Percentiles rank a stretch among this genome's conserved stretches.
These are phyloP conservation scores for Turnix velox DNA, from an alignment of 2,113 vertebrate species.

Conservation along the genomic window DNA sequence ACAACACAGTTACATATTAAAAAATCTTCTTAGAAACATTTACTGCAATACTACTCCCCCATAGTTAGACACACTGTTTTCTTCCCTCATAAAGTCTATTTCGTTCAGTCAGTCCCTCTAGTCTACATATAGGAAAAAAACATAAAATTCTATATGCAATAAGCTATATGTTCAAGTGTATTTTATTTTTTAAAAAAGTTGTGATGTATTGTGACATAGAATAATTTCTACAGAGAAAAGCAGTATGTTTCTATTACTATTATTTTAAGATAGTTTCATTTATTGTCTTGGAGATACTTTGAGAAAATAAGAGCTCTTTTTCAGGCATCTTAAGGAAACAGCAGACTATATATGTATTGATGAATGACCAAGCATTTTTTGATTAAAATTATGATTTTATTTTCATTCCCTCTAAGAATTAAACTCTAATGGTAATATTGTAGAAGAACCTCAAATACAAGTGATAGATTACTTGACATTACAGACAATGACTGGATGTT, in stretches of 20 bases:
- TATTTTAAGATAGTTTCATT: not conserved
- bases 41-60: not conserved
- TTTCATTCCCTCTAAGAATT: not conserved
- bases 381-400: no score
- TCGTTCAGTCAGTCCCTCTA: not conserved
- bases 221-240: not conserved
- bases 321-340: not conserved
- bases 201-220: no score
- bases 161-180: not conserved
- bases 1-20: not conserved
- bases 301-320: not conserved
- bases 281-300: not conserved
- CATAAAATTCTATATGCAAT: not conserved
- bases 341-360: rapidly evolving
- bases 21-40: not conserved
- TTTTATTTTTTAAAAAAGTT: not conserved
- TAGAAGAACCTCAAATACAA: not conserved
- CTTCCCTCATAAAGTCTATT: not conserved
- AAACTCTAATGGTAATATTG: not conserved
- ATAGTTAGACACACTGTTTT: not conserved
- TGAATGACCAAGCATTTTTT: not conserved
- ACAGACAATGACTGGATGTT: not conserved
- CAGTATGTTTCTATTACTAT: not conserved
- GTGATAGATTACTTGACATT: not conserved
- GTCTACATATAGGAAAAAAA: not conserved